Evolutionary conservation across 2,888 invertebrate species (phyloP).

Genomic region (Scaptomyza reducta): DNA sequence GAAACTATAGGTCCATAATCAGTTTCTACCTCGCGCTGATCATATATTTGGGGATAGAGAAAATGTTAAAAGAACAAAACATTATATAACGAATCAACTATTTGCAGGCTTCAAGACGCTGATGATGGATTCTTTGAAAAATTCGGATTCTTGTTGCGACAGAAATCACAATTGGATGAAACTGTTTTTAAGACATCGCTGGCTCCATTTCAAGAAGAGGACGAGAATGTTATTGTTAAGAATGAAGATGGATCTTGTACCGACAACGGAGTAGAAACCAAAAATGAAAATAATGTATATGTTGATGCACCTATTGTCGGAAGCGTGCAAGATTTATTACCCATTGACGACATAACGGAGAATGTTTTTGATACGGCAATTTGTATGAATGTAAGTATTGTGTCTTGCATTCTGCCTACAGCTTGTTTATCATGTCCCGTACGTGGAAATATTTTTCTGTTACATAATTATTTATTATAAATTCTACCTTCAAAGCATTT

Average conservation of each 20-base stretch:
- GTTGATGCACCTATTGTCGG: slow-evolving; percentile 53
- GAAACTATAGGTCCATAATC: too few species aligned
- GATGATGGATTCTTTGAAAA: slow-evolving; percentile 94
- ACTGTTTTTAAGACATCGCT: slow-evolving; percentile 84
- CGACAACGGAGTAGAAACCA: slow-evolving; percentile 26
- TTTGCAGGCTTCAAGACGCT: slow-evolving; percentile 87
- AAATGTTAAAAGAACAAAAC: not conserved
- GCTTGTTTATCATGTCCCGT: too few species aligned
- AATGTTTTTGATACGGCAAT: slow-evolving; percentile 87
- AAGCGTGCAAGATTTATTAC: slow-evolving; percentile 31
- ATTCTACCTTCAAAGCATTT: too few species aligned
- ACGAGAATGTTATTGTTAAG: slow-evolving; percentile 21
- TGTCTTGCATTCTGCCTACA: too few species aligned
- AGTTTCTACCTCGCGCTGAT: too few species aligned
- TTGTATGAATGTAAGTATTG: slow-evolving; percentile 90
- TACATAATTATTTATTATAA: too few species aligned
- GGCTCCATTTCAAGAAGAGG: slow-evolving; percentile 83
- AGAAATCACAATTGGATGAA: slow-evolving; percentile 86
- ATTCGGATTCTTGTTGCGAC: slow-evolving; percentile 90
- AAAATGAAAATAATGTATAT: slow-evolving; percentile 16
- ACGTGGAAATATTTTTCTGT: too few species aligned
- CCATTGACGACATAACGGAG: slow-evolving; percentile 63
- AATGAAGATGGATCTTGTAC: slow-evolving; percentile 25
- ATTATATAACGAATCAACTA: not conserved
- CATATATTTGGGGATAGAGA: too few species aligned